Conservation (phyloP, 2,888 invertebrate species). For the Lycophotia porphyrea region DNA sequence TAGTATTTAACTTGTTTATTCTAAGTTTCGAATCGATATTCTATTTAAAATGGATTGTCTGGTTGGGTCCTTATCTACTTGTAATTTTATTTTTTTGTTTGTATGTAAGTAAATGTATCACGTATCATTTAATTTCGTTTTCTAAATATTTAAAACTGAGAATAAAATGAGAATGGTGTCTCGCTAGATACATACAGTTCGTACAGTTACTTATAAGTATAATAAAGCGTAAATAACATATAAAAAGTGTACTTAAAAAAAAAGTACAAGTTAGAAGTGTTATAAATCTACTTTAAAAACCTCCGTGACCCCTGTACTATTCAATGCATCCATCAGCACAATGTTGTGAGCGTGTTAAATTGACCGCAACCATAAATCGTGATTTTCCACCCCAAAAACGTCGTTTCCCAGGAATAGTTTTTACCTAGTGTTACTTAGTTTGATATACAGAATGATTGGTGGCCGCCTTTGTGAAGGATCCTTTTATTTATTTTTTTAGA, state of each 20-base stretch:
- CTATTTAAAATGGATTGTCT: background rate
- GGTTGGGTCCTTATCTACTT: background rate
- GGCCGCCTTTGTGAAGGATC: background rate
- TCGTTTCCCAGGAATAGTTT: background rate
- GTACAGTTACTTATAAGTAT: background rate
- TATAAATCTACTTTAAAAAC: background rate
- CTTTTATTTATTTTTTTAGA: too few relatives aligned
- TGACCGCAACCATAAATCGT: background rate
- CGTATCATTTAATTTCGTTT: background rate
- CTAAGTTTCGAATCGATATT: background rate
- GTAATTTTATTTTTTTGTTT: background rate
- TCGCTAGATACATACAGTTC: background rate
- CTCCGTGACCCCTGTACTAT: background rate
- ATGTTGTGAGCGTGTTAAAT: background rate
- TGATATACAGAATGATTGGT: background rate
- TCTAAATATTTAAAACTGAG: too few relatives aligned
- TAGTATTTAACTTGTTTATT: background rate
- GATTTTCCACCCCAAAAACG: background rate
- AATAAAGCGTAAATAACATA: background rate
- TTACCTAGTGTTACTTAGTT: background rate
- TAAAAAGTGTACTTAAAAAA: background rate
- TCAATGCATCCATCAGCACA: background rate
- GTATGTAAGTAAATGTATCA: background rate
- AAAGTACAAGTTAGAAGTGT: background rate
- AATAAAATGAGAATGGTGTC: background rate